Conservation (phyloP, 1,140 invertebrate species). For the Dendrolimus punctatus region DNA sequence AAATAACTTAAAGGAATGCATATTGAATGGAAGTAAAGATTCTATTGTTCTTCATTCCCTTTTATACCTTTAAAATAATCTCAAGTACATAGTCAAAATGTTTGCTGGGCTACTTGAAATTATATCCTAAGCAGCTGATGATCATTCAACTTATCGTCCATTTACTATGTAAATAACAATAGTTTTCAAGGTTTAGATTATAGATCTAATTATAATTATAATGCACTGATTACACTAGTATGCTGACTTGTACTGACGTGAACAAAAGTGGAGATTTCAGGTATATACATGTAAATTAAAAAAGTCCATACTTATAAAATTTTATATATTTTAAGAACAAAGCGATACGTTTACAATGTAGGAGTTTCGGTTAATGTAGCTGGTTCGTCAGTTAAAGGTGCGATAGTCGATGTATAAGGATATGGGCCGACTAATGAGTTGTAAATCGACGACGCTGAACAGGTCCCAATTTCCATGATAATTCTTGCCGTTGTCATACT, state of each 20-base stretch:
- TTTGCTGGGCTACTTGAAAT: neutral
- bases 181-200: too few relatives aligned
- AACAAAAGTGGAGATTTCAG: too few relatives aligned
- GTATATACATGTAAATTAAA: too few relatives aligned
- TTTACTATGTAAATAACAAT: neutral
- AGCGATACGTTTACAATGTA: too few relatives aligned
- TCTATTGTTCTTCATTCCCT: neutral
- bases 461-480: conserved; percentile 43
- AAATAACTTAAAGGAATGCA: conserved; percentile 1
- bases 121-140: neutral
- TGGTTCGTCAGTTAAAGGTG: neutral
- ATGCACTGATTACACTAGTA: too few relatives aligned
- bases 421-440: conserved; percentile 19
- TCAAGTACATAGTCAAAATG: conserved; percentile 2
- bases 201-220: too few relatives aligned
- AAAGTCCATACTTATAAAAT: too few relatives aligned
- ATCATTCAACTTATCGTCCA: neutral
- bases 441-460: conserved; percentile 35
- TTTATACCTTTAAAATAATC: conserved; percentile 3
- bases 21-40: neutral
- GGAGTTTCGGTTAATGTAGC: too few relatives aligned
- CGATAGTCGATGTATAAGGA: conserved; percentile 1
- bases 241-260: too few relatives aligned
- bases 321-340: too few relatives aligned
- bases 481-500: conserved; percentile 37